Evolutionary conservation across 2,888 invertebrate species (phyloP).

Genomic region (Dorcus parallelipipedus): DNA sequence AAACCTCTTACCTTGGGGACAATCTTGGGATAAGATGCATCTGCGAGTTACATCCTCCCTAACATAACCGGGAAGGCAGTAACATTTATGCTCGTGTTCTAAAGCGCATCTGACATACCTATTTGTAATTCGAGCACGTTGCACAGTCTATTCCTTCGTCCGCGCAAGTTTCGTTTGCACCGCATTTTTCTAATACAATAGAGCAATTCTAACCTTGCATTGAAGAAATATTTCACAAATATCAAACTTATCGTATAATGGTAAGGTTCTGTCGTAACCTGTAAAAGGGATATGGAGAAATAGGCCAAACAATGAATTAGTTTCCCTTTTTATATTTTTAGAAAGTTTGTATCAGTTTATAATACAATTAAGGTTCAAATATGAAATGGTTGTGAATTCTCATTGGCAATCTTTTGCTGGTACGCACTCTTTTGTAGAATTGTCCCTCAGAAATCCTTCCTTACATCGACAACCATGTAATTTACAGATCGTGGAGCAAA

Average conservation of each 20-base stretch:
- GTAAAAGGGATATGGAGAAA: no score
- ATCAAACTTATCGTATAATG: no score
- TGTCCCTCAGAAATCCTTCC: background rate
- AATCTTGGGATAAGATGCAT: constrained; percentile 18
- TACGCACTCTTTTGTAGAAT: background rate
- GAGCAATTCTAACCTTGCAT: background rate
- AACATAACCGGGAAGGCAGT: constrained; percentile 21
- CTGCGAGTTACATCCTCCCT: constrained; percentile 9
- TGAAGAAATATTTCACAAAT: background rate
- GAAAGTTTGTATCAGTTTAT: background rate
- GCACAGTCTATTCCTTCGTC: constrained; percentile 19
- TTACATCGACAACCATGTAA: background rate
- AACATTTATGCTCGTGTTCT: constrained; percentile 18
- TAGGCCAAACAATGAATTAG: no score
- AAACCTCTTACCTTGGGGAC: constrained; percentile 3
- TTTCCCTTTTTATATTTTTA: no score
- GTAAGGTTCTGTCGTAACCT: no score
- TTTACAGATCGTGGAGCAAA: background rate
- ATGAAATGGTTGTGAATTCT: background rate
- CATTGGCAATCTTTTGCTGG: background rate
- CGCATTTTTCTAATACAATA: constrained; percentile 12
- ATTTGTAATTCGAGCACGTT: constrained; percentile 19
- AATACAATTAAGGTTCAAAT: background rate
- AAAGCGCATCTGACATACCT: constrained; percentile 13
- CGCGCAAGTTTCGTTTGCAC: constrained; percentile 14